Conservation (phyloP, 2,113 vertebrate species). For the Catharus bicknelli region DNA sequence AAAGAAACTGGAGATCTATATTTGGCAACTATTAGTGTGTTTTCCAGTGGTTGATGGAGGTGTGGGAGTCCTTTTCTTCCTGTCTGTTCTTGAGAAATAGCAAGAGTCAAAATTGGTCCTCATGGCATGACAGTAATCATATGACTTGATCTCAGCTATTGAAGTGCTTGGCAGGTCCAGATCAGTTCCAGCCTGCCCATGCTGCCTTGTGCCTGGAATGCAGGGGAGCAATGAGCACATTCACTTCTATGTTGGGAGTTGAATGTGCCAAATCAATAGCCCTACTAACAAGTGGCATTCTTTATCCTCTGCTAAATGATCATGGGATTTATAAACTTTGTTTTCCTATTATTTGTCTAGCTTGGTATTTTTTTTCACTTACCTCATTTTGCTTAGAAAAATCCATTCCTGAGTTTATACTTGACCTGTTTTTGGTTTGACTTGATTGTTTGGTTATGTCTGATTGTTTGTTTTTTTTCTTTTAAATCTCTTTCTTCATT, state of each 20-base stretch:
- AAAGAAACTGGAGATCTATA: not conserved
- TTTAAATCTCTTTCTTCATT: not conserved
- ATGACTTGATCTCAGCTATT: not conserved
- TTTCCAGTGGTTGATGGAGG: not conserved
- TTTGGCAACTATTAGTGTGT: not conserved
- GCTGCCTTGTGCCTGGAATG: not conserved
- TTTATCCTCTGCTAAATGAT: not conserved
- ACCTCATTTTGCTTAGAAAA: not conserved
- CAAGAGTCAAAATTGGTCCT: not conserved
- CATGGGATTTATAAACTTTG: not conserved
- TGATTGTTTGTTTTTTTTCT: not conserved
- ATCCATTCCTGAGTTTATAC: not conserved
- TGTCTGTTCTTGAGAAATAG: not conserved
- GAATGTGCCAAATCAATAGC: not conserved
- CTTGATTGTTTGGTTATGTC: not conserved
- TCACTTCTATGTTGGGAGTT: not conserved
- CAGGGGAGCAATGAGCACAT: rapidly evolving
- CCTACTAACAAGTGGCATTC: not conserved
- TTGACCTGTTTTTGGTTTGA: not conserved
- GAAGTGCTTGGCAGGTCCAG: not conserved
- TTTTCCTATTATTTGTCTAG: not conserved
- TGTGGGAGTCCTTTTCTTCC: not conserved
- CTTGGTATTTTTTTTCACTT: not conserved
- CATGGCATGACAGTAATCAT: not conserved
- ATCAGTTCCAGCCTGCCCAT: not conserved